These are phyloP conservation scores for Bilobella aurantiaca DNA, from an alignment of 1,140 invertebrate species.

Conservation along the genomic window DNA sequence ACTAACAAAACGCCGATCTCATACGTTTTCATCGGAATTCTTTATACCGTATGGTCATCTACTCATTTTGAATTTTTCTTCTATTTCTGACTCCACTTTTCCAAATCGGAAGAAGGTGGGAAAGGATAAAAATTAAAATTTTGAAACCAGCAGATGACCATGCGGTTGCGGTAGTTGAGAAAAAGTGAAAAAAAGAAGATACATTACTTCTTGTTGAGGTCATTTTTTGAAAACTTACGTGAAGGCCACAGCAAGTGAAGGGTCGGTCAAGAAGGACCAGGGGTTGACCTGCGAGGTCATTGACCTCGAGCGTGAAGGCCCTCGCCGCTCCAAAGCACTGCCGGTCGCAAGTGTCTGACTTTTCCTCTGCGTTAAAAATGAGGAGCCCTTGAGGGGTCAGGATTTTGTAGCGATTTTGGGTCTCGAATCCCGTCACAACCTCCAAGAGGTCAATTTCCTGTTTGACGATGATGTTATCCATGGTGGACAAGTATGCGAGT, in stretches of 20 bases:
- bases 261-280: constrained; percentile 65
- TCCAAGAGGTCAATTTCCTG: constrained; percentile 77
- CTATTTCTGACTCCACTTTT: too few relatives aligned
- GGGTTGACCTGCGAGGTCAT: constrained; percentile 65
- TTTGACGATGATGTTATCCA: constrained; percentile 76
- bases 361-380: constrained; percentile 72
- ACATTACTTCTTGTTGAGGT: too few relatives aligned
- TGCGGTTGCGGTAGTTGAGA: too few relatives aligned
- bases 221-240: constrained; percentile 46
- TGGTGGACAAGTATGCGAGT: constrained; percentile 81
- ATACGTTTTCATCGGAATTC: too few relatives aligned
- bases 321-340: constrained; percentile 65
- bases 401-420: constrained; percentile 33
- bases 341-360: constrained; percentile 61
- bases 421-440: constrained; percentile 39
- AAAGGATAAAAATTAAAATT: background rate
- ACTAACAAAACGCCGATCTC: too few relatives aligned
- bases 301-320: constrained; percentile 74
- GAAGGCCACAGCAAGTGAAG: constrained; percentile 71
- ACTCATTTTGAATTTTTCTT: background rate
- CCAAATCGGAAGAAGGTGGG: background rate
- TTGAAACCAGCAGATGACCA: background rate
- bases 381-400: constrained; percentile 59
- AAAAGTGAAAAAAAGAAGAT: too few relatives aligned
- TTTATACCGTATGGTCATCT: too few relatives aligned